Conservation (phyloP, 2,113 vertebrate species). For the Ellobius talpinus region DNA sequence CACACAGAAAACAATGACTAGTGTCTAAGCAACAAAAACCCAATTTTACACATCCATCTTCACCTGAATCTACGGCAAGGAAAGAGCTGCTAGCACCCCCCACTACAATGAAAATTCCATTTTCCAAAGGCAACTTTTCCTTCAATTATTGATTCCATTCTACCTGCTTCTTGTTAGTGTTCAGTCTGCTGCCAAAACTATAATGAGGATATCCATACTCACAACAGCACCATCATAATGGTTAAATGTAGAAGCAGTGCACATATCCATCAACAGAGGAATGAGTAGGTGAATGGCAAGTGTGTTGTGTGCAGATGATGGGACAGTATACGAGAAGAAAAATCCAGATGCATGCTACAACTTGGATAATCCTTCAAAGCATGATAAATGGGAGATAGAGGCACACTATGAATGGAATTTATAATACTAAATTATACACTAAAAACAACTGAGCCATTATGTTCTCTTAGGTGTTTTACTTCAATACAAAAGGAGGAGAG, state of each 20-base stretch:
- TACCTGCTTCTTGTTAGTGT: not conserved
- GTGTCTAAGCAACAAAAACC: not conserved
- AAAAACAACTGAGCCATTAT: not conserved
- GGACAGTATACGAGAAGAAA: not conserved
- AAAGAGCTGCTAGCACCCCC: not conserved
- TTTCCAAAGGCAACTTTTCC: not conserved
- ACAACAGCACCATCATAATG: not conserved
- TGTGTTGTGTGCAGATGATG: too few relatives aligned
- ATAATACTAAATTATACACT: not conserved
- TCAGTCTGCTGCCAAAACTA: conserved; percentile 1
- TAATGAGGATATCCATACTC: not conserved
- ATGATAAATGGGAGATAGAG: not conserved
- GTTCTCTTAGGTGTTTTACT: not conserved
- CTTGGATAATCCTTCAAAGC: not conserved
- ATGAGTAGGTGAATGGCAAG: not conserved
- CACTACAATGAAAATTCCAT: not conserved
- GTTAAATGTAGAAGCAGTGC: not conserved
- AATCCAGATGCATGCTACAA: not conserved
- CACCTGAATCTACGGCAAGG: not conserved
- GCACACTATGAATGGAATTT: not conserved
- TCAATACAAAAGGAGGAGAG: not conserved
- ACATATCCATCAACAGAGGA: not conserved
- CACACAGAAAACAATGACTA: not conserved
- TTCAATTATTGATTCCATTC: not conserved
- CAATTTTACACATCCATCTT: not conserved